These are phyloP conservation scores for Etheostoma nigrum DNA, from an alignment of 2,797 vertebrate genomes.

Conservation along the genomic window DNA sequence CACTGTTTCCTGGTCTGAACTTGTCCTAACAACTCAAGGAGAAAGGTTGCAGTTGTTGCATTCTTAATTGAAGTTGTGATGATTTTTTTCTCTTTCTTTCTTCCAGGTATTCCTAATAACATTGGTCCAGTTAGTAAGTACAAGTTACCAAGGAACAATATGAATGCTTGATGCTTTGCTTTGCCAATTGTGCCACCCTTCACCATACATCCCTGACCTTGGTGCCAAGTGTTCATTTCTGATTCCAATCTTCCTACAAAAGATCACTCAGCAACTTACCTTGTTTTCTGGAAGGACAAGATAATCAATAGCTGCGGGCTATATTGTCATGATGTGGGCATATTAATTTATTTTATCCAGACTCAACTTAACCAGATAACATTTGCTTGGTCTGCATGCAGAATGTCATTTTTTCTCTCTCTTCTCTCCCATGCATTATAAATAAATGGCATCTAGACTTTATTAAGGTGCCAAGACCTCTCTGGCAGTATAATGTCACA, in stretches of 20 bases:
- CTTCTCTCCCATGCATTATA: slow-evolving; percentile 80
- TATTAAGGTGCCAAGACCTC: slow-evolving; percentile 84
- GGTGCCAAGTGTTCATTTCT: slow-evolving; percentile 90
- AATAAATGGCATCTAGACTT: slow-evolving; percentile 84
- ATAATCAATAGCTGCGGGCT: slow-evolving; percentile 45
- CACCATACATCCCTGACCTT: slow-evolving; percentile 71
- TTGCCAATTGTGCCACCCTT: slow-evolving; percentile 67
- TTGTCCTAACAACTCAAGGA: not conserved
- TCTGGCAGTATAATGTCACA: slow-evolving; percentile 78
- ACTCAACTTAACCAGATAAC: slow-evolving; percentile 61
- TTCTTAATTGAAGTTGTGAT: slow-evolving; percentile 32
- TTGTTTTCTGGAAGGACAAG: slow-evolving; percentile 27
- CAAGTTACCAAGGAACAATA: slow-evolving; percentile 61
- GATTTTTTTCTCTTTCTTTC: slow-evolving; percentile 68
- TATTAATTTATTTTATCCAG: slow-evolving; percentile 74
- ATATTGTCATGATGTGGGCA: slow-evolving; percentile 51
- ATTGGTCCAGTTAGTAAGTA: slow-evolving; percentile 99
- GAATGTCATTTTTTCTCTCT: slow-evolving; percentile 61
- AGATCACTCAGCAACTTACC: slow-evolving; percentile 37
- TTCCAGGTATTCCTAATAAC: slow-evolving; percentile 95
- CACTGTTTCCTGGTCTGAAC: too few relatives aligned
- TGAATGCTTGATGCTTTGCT: slow-evolving; percentile 86
- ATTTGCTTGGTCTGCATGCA: slow-evolving; percentile 66
- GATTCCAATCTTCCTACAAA: slow-evolving; percentile 57
- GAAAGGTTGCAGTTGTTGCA: slow-evolving; percentile 17